Conservation (phyloP, 2,888 invertebrate species). For the Endotricha flammealis region DNA sequence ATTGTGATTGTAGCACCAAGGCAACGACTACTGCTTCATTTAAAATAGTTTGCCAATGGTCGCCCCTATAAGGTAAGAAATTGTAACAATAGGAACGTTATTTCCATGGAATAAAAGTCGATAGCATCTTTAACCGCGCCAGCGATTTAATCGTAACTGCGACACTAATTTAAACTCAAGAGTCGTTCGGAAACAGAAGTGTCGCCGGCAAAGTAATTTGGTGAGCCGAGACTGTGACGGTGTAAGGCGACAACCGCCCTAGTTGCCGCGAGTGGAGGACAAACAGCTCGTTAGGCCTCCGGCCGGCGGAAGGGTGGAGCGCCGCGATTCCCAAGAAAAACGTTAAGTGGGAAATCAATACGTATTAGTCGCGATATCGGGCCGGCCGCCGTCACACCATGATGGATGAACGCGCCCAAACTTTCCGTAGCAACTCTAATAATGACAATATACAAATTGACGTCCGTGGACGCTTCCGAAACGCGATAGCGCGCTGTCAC, state of each 20-base stretch:
- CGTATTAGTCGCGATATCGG: conserved; percentile 77
- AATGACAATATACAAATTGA: conserved; percentile 79
- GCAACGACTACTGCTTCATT: too few species aligned
- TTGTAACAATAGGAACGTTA: too few species aligned
- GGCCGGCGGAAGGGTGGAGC: conserved; percentile 73
- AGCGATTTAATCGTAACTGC: neutral
- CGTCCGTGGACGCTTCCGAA: conserved; percentile 70
- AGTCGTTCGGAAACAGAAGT: conserved; percentile 6
- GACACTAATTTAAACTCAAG: neutral
- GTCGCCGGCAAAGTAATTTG: conserved; percentile 12
- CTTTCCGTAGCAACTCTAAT: conserved; percentile 70
- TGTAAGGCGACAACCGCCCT: conserved; percentile 42
- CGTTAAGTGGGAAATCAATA: conserved; percentile 79
- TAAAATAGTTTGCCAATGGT: too few species aligned
- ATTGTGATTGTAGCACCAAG: too few species aligned
- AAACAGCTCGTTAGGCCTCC: conserved; percentile 75
- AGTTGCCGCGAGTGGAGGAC: conserved; percentile 65
- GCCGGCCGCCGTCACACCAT: conserved; percentile 70
- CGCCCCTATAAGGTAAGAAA: too few species aligned
- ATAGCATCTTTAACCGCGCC: neutral
- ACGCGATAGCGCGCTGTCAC: conserved; percentile 63
- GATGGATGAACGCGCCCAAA: conserved; percentile 75
- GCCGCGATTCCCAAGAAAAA: conserved; percentile 72
- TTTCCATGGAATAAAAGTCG: neutral
- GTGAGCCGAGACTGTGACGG: conserved; percentile 11